phyloP scores from a whole-genome alignment of 2,888 invertebrate species.

The Rhagonycha fulva region DNA sequence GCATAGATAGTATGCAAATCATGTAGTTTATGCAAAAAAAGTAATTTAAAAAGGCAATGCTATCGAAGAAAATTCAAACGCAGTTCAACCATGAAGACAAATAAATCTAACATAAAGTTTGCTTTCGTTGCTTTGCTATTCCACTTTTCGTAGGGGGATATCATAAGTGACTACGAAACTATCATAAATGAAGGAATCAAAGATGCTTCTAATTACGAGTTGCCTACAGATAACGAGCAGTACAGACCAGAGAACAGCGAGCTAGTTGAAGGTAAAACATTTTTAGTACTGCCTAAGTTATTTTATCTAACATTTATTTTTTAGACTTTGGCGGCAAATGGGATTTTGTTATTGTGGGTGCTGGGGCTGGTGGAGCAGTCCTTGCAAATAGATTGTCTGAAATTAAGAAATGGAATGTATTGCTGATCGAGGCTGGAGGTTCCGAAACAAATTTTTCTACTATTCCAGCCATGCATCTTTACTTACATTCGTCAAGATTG shows the following conservation, averaged over 20 bases:
- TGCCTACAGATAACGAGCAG: not conserved
- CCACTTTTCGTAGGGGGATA: not conserved
- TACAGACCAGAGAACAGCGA: not conserved
- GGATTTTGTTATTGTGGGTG: constrained; percentile 71
- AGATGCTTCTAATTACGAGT: not conserved
- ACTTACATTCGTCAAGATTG: not conserved
- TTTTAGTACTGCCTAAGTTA: not conserved
- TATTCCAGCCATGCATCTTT: constrained; percentile 5
- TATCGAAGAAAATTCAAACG: not conserved
- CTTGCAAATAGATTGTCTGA: constrained; percentile 68
- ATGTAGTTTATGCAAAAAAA: not conserved
- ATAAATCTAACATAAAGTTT: not conserved
- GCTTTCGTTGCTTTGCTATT: not conserved
- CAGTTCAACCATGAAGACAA: not conserved
- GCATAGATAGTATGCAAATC: not conserved
- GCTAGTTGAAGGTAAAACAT: not conserved
- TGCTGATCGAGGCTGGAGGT: constrained; percentile 67
- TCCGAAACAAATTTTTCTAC: not conserved
- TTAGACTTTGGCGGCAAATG: constrained; percentile 48
- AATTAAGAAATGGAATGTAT: constrained; percentile 65
- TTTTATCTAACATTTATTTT: not conserved
- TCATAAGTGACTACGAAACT: not conserved
- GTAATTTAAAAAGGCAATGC: not conserved
- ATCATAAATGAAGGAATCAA: not conserved
- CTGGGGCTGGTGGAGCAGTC: constrained; percentile 68